A percentile compares a stretch with the other conserved stretches of the same genome.
Evolutionary conservation across 2,888 invertebrate species (phyloP).

Genomic region (Drosophila macrothrix): DNA sequence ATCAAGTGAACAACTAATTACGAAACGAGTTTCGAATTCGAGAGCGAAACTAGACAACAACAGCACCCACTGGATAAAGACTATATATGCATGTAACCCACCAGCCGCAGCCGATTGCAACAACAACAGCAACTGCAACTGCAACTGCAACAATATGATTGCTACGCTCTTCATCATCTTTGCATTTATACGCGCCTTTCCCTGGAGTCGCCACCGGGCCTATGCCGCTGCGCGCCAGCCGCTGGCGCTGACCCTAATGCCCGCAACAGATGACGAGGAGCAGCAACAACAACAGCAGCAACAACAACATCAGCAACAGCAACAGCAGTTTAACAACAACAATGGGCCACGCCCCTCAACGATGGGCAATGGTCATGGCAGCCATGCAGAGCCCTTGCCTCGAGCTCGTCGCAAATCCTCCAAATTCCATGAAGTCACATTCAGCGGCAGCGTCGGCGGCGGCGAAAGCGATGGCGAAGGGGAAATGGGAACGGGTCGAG

Average conservation of each 20-base stretch:
- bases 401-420: constrained; percentile 75
- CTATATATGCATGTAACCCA: background rate
- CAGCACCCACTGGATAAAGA: constrained; percentile 9
- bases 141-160: constrained; percentile 76
- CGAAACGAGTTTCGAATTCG: constrained; percentile 16
- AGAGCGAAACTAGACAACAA: constrained; percentile 8
- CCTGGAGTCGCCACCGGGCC: constrained; percentile 81
- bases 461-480: constrained; percentile 73
- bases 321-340: constrained; percentile 39
- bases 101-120: background rate
- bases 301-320: constrained; percentile 5
- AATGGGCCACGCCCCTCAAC: constrained; percentile 58
- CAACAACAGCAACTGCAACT: background rate
- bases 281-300: constrained; percentile 25
- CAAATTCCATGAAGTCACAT: constrained; percentile 81
- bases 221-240: constrained; percentile 43
- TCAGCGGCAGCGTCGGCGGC: constrained; percentile 81
- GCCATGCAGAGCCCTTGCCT: constrained; percentile 30
- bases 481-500: background rate
- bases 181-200: constrained; percentile 85
- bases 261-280: constrained; percentile 28
- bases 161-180: constrained; percentile 85
- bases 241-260: constrained; percentile 56
- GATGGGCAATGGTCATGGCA: constrained; percentile 49
- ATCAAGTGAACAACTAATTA: background rate